These are phyloP conservation scores for Pristionchus mayeri DNA, from an alignment of 2,888 invertebrate species.

Conservation along the genomic window DNA sequence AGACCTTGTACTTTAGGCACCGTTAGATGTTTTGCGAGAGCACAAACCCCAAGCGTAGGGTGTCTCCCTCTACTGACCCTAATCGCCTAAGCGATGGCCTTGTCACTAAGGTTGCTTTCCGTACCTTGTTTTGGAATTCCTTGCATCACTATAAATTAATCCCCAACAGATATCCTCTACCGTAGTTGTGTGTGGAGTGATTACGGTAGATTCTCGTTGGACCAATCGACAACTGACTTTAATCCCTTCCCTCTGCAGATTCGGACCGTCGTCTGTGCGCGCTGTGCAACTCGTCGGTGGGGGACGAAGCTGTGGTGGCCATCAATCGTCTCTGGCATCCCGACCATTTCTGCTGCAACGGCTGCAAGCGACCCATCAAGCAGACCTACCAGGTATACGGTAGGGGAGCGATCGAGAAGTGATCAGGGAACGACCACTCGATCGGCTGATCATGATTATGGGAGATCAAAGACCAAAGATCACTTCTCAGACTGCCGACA, in stretches of 20 bases:
- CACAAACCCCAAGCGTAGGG: too few relatives aligned
- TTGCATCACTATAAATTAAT: not conserved
- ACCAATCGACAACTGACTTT: not conserved
- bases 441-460: not conserved
- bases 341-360: conserved; percentile 98
- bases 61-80: too few relatives aligned
- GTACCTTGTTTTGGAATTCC: not conserved
- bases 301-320: conserved; percentile 80
- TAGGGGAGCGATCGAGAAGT: not conserved
- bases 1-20: too few relatives aligned
- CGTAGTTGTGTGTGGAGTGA: not conserved
- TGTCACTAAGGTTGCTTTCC: too few relatives aligned
- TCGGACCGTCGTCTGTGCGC: conserved; percentile 70
- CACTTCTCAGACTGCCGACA: conserved; percentile 66
- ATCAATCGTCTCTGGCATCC: conserved; percentile 98
- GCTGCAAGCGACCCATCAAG: conserved; percentile 81
- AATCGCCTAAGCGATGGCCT: too few relatives aligned
- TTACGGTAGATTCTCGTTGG: not conserved
- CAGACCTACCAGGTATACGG: conserved; percentile 71
- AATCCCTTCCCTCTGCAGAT: not conserved
- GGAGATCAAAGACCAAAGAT: not conserved
- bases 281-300: conserved; percentile 68
- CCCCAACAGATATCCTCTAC: not conserved
- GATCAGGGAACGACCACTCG: not conserved
- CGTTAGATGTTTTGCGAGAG: too few relatives aligned